These are phyloP conservation scores for Petromus typicus DNA, from an alignment of 2,113 vertebrate species.

Conservation along the genomic window DNA sequence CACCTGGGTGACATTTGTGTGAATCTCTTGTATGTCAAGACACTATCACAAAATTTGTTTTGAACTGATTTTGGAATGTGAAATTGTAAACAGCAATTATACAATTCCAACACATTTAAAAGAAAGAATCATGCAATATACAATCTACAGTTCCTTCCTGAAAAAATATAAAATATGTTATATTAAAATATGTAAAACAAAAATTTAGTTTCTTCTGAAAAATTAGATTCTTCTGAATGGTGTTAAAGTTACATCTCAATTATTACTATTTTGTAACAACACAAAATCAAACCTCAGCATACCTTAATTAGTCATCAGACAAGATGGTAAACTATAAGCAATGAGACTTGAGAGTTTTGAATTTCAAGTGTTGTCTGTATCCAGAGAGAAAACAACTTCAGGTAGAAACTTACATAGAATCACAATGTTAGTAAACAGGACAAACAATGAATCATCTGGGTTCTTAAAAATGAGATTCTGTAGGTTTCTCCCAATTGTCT, in stretches of 20 bases:
- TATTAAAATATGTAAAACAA: neutral
- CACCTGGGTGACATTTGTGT: neutral
- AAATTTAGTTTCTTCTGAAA: neutral
- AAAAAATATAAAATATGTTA: neutral
- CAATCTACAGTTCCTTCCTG: neutral
- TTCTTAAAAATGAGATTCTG: neutral
- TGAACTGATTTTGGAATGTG: neutral
- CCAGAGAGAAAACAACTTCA: neutral
- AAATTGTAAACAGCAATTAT: neutral
- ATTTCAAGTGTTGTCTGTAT: neutral
- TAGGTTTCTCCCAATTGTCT: neutral
- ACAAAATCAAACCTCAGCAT: neutral
- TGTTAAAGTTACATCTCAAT: neutral
- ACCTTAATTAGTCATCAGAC: neutral
- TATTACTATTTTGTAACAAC: neutral
- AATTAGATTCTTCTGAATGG: neutral
- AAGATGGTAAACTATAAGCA: neutral
- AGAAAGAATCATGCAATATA: neutral
- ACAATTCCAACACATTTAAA: neutral
- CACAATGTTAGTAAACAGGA: neutral
- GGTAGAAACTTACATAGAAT: neutral
- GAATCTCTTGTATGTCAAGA: neutral
- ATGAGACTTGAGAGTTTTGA: conserved; percentile 8
- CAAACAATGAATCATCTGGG: neutral
- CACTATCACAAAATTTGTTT: neutral